Base-by-base conservation (phyloP, 2,888 invertebrate genomes). In the Tenthredo notha region DNA sequence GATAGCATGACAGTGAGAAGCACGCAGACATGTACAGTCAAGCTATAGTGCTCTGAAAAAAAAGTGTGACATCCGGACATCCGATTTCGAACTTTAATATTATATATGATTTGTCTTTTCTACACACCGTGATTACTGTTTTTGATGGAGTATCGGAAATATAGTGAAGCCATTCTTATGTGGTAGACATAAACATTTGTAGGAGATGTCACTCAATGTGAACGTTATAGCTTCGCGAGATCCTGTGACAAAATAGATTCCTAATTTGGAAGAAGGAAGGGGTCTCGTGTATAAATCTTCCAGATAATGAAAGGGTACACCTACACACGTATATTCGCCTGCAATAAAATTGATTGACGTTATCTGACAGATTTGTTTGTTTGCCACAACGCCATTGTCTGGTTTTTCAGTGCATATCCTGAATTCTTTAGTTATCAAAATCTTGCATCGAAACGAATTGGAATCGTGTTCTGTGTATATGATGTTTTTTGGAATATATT, bases 251-350 rank as follows among this genome's bases (percentile, higher is more conserved):
- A 40, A 72, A 72, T 40, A 72, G 2, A 72, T 40, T n/a, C 40
- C 72, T n/a, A 72, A 40, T 40, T 40, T 72, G n/a, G 72, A 40
- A n/a, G 72, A 72, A 40, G 72, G 72, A 72, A 72, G 37, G n/a
- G 72, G 72, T 40, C 18, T 6, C 25, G 40, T 37, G n/a, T 72
- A 72, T 40, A 72, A 40, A 72, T 72, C 72, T 72, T 72, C 12
- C 10, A 65, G 25, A 29, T 65, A 29, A 29, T 29, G 33, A 4
- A 65, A 65, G 10, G 58, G 58, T 21, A 58, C 12, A 10, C 65
- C 29, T 7, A 65, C 7, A 29, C 65, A 29, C 33, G 15, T 65
- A 29, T 65, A 65, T 21, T 65, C 65, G 3, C 12, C 65, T 29
- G 29, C 29, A 65, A 65, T 65, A 15, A 65, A 29, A 29, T 65